phyloP scores from a whole-genome alignment of 2,113 vertebrate species.

The Hypanus sabinus region DNA sequence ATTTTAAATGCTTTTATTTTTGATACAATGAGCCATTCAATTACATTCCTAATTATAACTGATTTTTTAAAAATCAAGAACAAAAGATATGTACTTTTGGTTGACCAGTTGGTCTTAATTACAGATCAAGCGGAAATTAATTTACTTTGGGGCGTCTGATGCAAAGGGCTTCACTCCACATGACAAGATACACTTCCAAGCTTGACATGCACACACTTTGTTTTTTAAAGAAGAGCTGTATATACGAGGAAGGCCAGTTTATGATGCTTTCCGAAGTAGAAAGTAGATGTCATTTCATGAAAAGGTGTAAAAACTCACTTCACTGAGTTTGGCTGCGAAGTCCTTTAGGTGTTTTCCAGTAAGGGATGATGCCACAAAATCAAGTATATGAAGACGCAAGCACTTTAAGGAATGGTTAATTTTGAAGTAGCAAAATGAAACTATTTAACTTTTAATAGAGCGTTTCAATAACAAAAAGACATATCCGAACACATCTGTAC shows the following conservation, averaged over 20 bases:
- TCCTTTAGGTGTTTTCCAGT: background rate
- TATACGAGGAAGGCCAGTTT: background rate
- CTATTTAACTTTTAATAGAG: background rate
- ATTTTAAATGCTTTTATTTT: background rate
- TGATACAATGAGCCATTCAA: background rate
- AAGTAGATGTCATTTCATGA: background rate
- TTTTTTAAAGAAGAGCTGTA: background rate
- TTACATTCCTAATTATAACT: background rate
- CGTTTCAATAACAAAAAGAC: no score
- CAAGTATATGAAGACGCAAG: background rate
- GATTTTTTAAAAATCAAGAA: background rate
- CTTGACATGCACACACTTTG: background rate
- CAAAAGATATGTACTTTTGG: background rate
- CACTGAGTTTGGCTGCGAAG: background rate
- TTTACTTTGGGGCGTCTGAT: background rate
- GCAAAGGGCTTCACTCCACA: background rate
- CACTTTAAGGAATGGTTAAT: background rate
- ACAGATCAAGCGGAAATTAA: background rate
- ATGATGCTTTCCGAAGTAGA: no score
- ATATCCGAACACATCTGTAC: background rate
- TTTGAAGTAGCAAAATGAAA: background rate
- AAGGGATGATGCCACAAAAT: background rate
- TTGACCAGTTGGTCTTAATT: background rate
- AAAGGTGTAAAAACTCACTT: background rate
- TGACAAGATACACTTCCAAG: no score